phyloP scores from a whole-genome alignment of 2,113 vertebrate genomes.

The crab-eating macaque (Macaca fascicularis) region DNA sequence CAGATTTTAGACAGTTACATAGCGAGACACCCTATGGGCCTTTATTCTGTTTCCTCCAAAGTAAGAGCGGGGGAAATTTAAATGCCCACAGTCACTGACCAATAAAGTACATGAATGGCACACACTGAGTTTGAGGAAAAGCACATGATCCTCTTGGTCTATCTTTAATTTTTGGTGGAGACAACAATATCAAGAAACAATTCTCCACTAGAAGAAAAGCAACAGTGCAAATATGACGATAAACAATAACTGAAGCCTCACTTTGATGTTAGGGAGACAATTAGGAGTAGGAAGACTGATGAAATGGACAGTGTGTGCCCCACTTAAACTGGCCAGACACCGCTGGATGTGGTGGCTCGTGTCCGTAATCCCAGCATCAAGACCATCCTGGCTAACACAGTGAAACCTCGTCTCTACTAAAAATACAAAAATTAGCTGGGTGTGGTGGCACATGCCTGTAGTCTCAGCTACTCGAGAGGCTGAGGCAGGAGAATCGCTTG shows the following conservation, averaged over 20 bases:
- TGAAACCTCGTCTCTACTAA: not conserved
- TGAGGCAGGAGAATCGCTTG: no score
- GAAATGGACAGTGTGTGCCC: rapidly evolving
- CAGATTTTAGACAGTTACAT: not conserved
- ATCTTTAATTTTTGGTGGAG: not conserved
- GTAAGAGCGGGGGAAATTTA: not conserved
- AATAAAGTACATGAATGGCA: not conserved
- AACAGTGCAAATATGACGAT: not conserved
- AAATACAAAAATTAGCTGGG: not conserved
- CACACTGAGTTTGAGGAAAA: not conserved
- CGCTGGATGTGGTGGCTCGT: no score
- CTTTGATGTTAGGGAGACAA: not conserved
- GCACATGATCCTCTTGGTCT: not conserved
- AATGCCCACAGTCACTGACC: not conserved
- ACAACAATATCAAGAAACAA: not conserved
- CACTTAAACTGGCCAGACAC: not conserved
- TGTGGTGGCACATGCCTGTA: no score
- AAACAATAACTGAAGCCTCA: not conserved
- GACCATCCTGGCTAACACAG: no score
- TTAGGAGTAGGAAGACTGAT: not conserved
- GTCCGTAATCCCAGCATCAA: no score
- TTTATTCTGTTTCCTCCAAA: not conserved
- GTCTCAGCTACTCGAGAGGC: no score
- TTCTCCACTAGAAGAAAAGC: not conserved
- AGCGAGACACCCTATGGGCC: not conserved